Percentiles rank a stretch among this genome's conserved stretches.
Conservation (phyloP, 2,113 vertebrate genomes). For the Poecile atricapillus region DNA sequence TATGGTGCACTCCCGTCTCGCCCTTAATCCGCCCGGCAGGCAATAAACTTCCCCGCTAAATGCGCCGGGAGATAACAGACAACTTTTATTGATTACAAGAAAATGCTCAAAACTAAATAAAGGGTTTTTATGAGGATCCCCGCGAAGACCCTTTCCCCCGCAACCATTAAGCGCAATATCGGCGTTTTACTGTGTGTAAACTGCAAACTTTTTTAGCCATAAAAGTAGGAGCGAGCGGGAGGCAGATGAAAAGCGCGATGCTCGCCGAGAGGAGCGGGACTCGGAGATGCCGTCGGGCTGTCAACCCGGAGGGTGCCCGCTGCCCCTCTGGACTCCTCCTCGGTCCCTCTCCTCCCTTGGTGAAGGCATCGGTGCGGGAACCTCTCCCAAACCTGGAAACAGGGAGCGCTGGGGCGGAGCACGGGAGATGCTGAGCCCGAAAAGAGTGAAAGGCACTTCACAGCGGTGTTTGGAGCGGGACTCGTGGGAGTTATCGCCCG, state of each 20-base stretch:
- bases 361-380: neutral
- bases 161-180: slow-evolving; percentile 5
- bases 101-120: slow-evolving; percentile 58
- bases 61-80: slow-evolving; percentile 57
- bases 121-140: slow-evolving; percentile 59
- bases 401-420: neutral
- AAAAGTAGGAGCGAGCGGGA: neutral
- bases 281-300: neutral
- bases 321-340: neutral
- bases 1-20: slow-evolving; percentile 71
- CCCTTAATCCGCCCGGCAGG: slow-evolving; percentile 56
- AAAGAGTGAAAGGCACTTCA: neutral
- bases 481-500: too few relatives aligned
- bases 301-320: too few relatives aligned
- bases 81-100: slow-evolving; percentile 69
- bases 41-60: slow-evolving; percentile 66
- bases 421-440: neutral
- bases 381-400: neutral
- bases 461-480: rapidly evolving
- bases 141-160: neutral
- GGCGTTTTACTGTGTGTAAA: slow-evolving; percentile 30
- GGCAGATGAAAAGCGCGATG: neutral
- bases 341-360: neutral
- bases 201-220: slow-evolving; percentile 37
- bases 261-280: neutral